These are phyloP conservation scores for Leptestheria dahalacensis DNA, from an alignment of 1,140 invertebrate genomes.

Conservation along the genomic window DNA sequence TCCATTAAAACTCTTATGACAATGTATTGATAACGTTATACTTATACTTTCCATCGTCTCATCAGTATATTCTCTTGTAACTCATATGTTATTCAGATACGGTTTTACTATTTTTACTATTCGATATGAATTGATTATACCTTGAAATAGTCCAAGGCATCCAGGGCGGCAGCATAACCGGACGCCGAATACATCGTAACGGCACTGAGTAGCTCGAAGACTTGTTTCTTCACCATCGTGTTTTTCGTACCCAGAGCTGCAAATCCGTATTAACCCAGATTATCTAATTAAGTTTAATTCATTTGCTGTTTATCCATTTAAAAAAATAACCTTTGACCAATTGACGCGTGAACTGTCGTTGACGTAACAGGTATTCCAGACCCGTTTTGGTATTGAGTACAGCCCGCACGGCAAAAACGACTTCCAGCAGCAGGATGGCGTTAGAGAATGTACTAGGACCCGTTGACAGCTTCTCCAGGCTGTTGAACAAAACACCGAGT, in stretches of 20 bases:
- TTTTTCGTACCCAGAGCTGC: constrained; percentile 34
- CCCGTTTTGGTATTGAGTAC: constrained; percentile 36
- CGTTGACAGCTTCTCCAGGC: constrained; percentile 28
- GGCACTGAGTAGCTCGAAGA: constrained; percentile 36
- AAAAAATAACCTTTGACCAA: constrained; percentile 29
- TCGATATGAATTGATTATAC: constrained; percentile 21
- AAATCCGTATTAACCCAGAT: constrained; percentile 18
- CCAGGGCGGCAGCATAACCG: constrained; percentile 31
- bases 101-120: too few species aligned
- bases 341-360: constrained; percentile 29
- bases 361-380: constrained; percentile 32
- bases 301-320: not conserved
- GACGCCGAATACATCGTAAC: constrained; percentile 34
- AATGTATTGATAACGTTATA: too few species aligned
- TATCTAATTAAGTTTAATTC: not conserved
- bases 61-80: too few species aligned
- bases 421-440: constrained; percentile 32
- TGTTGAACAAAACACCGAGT: constrained; percentile 32
- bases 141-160: constrained; percentile 32
- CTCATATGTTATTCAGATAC: too few species aligned
- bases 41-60: too few species aligned
- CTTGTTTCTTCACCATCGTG: constrained; percentile 36
- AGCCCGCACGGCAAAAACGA: constrained; percentile 31
- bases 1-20: too few species aligned
- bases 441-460: constrained; percentile 26